Evolutionary conservation across 2,888 invertebrate genomes (phyloP).

Genomic region (Agrotis clavis): DNA sequence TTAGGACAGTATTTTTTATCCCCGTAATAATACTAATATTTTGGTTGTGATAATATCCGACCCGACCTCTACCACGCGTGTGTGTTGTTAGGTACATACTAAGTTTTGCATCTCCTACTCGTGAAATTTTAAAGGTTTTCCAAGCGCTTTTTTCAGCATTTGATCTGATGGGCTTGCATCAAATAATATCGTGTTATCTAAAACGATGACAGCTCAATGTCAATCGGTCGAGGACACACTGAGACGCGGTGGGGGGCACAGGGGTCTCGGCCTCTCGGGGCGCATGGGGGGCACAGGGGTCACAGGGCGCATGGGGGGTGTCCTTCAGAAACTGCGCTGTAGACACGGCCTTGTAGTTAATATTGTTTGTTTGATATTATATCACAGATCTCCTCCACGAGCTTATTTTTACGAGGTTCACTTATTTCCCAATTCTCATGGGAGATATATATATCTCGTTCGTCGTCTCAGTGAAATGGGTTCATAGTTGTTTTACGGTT

Average conservation of each 20-base stretch:
- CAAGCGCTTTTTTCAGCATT: no score
- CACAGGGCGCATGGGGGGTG: background rate
- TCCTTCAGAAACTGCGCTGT: conserved; percentile 9
- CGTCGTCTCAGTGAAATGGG: background rate
- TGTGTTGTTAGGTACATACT: no score
- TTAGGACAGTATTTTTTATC: no score
- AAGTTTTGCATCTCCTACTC: no score
- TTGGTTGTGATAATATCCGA: no score
- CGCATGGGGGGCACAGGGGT: background rate
- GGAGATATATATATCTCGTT: background rate
- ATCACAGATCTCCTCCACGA: background rate
- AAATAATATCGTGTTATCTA: no score
- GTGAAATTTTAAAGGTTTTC: no score
- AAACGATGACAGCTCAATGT: conserved; percentile 23
- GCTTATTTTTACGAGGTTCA: background rate
- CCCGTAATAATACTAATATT: no score
- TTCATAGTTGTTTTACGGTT: background rate
- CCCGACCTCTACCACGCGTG: no score
- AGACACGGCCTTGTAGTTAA: conserved; percentile 14
- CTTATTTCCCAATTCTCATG: background rate
- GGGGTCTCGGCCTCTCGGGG: no score
- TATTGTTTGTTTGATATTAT: conserved; percentile 26
- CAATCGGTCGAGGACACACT: conserved; percentile 11
- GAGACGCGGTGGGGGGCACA: no score
- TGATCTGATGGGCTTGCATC: no score